These are phyloP conservation scores for Plusia festucae DNA, from an alignment of 2,888 invertebrate genomes.

Conservation along the genomic window DNA sequence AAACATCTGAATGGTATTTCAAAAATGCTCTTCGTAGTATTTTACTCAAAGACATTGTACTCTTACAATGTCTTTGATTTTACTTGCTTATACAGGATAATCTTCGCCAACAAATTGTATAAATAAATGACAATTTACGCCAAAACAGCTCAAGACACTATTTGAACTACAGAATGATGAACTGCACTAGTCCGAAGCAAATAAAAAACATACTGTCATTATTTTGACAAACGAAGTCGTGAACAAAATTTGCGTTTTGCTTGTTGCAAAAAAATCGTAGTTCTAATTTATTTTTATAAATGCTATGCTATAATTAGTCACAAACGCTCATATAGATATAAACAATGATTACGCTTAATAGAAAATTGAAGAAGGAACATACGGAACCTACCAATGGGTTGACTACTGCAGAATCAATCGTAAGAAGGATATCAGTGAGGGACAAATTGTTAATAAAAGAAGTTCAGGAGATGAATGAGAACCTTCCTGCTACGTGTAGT, in stretches of 20 bases:
- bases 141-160: background rate
- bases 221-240: constrained; percentile 40
- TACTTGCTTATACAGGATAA: too few relatives aligned
- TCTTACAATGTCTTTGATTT: too few relatives aligned
- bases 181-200: background rate
- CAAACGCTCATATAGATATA: constrained; percentile 46
- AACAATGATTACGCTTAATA: constrained; percentile 92
- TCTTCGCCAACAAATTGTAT: too few relatives aligned
- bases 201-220: constrained; percentile 19
- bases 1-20: too few relatives aligned
- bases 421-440: constrained; percentile 92
- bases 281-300: constrained; percentile 49
- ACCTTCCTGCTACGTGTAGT: constrained; percentile 94
- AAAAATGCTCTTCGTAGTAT: too few relatives aligned
- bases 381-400: constrained; percentile 81
- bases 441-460: constrained; percentile 95
- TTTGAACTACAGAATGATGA: background rate
- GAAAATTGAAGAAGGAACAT: constrained; percentile 91
- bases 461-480: constrained; percentile 96
- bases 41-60: too few relatives aligned
- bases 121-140: too few relatives aligned
- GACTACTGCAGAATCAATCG: constrained; percentile 71
- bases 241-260: constrained; percentile 40
- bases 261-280: constrained; percentile 38
- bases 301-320: constrained; percentile 65